A percentile compares a stretch with the other conserved stretches of the same genome.
Conservation (phyloP, 1,140 invertebrate genomes). For the Sarcophaga bullata region DNA sequence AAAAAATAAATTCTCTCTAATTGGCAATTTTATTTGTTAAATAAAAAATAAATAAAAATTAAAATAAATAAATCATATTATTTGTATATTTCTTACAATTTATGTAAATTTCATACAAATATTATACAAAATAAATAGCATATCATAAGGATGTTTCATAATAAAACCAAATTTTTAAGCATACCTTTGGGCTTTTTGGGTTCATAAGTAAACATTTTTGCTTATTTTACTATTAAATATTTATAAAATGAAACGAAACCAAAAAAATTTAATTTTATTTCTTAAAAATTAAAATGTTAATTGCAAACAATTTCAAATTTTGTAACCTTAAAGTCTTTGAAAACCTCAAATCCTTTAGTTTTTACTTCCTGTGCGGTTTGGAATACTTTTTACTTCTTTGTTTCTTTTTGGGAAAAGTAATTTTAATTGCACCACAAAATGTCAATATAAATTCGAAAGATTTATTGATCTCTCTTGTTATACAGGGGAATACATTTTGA, state of each 20-base stretch:
- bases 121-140: not conserved
- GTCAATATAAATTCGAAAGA: too few relatives aligned
- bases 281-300: not conserved
- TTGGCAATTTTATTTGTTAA: not conserved
- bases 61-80: not conserved
- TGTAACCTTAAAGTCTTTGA: too few relatives aligned
- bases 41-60: too few relatives aligned
- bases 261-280: not conserved
- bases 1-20: not conserved
- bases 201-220: constrained; percentile 6
- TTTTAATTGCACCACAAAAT: too few relatives aligned
- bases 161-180: not conserved
- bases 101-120: not conserved
- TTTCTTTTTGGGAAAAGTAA: too few relatives aligned
- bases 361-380: too few relatives aligned
- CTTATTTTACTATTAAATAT: not conserved
- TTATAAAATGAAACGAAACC: not conserved
- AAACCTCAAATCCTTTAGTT: too few relatives aligned
- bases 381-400: too few relatives aligned
- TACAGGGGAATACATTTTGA: too few relatives aligned
- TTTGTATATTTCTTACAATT: constrained; percentile 3
- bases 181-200: not conserved
- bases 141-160: not conserved
- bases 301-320: not conserved
- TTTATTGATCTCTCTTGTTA: too few relatives aligned